Percentiles rank a stretch among this genome's conserved stretches.
Evolutionary conservation across 2,888 invertebrate species (phyloP).

Genomic region (Mamestra brassicae): DNA sequence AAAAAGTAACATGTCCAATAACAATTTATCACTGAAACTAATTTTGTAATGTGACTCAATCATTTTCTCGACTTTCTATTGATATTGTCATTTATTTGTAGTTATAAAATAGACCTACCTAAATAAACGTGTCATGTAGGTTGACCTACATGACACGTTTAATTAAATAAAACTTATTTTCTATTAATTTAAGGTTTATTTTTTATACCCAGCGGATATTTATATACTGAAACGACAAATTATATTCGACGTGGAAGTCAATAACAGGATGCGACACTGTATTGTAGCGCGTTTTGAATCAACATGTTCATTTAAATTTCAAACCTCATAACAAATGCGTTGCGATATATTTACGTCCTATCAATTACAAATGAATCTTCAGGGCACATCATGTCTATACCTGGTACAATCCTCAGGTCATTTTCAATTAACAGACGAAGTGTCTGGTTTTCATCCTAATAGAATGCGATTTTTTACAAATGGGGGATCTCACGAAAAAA

Average conservation of each 20-base stretch:
- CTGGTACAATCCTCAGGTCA: constrained; percentile 29
- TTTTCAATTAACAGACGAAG: constrained; percentile 19
- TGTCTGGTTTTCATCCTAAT: constrained; percentile 21
- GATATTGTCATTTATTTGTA: constrained; percentile 72
- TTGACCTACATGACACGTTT: constrained; percentile 16
- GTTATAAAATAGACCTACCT: constrained; percentile 74
- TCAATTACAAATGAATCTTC: constrained; percentile 43
- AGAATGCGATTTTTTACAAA: constrained; percentile 34
- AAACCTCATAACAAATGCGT: constrained; percentile 48
- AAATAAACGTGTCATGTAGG: constrained; percentile 66
- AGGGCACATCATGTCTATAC: constrained; percentile 33
- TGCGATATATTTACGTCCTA: constrained; percentile 47
- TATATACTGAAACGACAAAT: constrained; percentile 67
- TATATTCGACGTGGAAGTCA: constrained; percentile 57
- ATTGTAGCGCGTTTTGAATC: constrained; percentile 65
- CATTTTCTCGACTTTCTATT: constrained; percentile 69
- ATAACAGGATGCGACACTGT: constrained; percentile 68
- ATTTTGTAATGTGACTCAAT: constrained; percentile 55
- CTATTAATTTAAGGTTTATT: constrained; percentile 66
- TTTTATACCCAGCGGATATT: constrained; percentile 66
- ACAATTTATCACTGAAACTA: constrained; percentile 56
- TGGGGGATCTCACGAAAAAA: constrained; percentile 46
- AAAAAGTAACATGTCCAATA: constrained; percentile 46
- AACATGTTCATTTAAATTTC: constrained; percentile 45
- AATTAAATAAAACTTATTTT: constrained; percentile 75